Conservation (phyloP, 2,888 invertebrate species). For the Ferdinandea cuprea region DNA sequence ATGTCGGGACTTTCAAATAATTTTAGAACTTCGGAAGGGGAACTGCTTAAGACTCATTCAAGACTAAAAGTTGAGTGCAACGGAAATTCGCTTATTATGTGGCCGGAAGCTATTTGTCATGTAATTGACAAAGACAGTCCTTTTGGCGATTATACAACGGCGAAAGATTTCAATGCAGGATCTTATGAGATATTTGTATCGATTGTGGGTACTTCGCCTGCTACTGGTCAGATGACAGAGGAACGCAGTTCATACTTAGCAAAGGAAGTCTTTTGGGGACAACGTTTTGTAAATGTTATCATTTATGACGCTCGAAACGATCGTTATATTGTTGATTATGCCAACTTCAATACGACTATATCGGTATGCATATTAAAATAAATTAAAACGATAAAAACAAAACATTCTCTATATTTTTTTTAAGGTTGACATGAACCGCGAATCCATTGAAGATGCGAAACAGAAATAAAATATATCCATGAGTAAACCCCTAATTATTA, state of each 20-base stretch:
- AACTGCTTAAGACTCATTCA: conserved; percentile 89
- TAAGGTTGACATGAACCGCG: conserved; percentile 62
- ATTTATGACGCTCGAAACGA: conserved; percentile 85
- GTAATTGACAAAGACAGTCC: conserved; percentile 91
- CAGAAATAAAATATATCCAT: neutral
- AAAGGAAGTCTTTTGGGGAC: conserved; percentile 93
- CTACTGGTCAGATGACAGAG: conserved; percentile 89
- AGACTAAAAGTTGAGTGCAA: conserved; percentile 87
- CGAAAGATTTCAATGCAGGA: conserved; percentile 88
- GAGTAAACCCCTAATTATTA: neutral
- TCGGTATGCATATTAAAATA: conserved; percentile 76
- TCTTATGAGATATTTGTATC: conserved; percentile 92
- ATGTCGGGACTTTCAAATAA: neutral
- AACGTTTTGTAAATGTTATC: conserved; percentile 89
- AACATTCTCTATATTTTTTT: neutral
- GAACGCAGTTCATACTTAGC: conserved; percentile 91
- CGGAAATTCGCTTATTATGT: conserved; percentile 88
- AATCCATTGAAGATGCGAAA: conserved; percentile 20
- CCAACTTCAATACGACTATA: conserved; percentile 81
- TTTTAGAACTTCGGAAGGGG: conserved; percentile 86
- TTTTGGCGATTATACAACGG: conserved; percentile 90
- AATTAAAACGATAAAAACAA: neutral
- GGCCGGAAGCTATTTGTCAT: conserved; percentile 95
- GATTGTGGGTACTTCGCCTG: conserved; percentile 91
- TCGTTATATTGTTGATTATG: conserved; percentile 84